Conservation (phyloP, 2,113 vertebrate species). For the Rhynchomys soricoides region DNA sequence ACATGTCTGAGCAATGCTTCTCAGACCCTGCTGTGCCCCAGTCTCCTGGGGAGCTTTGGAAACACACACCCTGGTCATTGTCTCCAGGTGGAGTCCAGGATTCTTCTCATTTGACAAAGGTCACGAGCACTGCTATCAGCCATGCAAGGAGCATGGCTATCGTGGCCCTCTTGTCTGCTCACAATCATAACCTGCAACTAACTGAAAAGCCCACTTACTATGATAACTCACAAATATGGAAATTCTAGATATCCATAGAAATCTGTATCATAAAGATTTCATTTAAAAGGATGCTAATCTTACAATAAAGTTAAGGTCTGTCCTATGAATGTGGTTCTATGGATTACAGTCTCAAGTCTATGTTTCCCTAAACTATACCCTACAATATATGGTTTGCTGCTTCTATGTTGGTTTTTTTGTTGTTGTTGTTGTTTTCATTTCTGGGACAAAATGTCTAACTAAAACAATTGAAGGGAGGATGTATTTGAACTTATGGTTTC, state of each 20-base stretch:
- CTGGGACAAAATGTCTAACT: not conserved
- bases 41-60: not conserved
- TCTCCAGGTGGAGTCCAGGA: not conserved
- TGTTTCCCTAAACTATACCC: not conserved
- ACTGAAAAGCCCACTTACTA: not conserved
- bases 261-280: not conserved
- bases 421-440: too few relatives aligned
- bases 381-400: not conserved
- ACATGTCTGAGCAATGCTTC: not conserved
- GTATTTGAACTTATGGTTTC: not conserved
- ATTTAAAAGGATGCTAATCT: not conserved
- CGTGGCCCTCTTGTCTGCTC: not conserved
- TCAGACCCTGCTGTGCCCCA: not conserved
- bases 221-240: not conserved
- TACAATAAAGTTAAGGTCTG: not conserved
- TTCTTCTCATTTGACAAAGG: not conserved
- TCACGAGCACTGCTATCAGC: too few relatives aligned
- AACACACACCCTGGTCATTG: not conserved
- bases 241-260: not conserved
- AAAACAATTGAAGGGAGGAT: not conserved
- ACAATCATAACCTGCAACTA: not conserved
- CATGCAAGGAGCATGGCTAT: not conserved
- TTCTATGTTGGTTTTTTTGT: not conserved
- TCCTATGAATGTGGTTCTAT: not conserved
- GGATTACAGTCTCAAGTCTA: not conserved